Conservation (phyloP, 2,113 vertebrate species). For the Monopterus albus region DNA sequence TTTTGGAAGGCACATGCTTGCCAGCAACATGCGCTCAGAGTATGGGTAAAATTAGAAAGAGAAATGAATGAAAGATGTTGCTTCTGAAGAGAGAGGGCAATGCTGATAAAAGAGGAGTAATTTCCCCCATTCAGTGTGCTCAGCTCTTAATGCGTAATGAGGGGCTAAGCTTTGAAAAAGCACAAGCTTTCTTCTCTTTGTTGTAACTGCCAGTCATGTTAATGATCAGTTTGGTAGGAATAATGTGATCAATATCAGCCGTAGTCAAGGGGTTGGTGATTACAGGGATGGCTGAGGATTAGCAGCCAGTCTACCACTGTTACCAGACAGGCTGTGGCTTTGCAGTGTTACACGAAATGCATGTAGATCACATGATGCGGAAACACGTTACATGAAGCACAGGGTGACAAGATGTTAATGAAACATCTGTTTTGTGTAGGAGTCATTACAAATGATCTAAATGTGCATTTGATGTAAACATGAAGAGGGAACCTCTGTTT, state of each 20-base stretch:
- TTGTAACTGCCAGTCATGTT: slow-evolving; percentile 78
- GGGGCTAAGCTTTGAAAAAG: slow-evolving; percentile 65
- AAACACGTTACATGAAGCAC: slow-evolving; percentile 17
- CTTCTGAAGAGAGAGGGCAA: slow-evolving; percentile 65
- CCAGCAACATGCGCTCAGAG: slow-evolving; percentile 63
- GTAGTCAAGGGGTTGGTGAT: slow-evolving; percentile 66
- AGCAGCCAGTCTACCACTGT: slow-evolving; percentile 48
- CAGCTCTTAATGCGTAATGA: slow-evolving; percentile 64
- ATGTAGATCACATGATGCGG: slow-evolving; percentile 14
- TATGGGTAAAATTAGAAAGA: slow-evolving; percentile 69
- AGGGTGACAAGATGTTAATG: background rate
- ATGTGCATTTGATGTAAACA: slow-evolving; percentile 13
- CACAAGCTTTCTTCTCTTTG: slow-evolving; percentile 74
- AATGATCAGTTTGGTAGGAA: slow-evolving; percentile 76
- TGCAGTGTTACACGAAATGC: slow-evolving; percentile 15
- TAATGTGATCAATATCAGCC: slow-evolving; percentile 79
- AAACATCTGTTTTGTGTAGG: slow-evolving; percentile 13
- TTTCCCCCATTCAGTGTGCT: slow-evolving; percentile 66
- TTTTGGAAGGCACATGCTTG: slow-evolving; percentile 62
- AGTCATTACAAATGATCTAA: background rate
- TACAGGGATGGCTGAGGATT: slow-evolving; percentile 59
- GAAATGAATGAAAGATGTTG: slow-evolving; percentile 72
- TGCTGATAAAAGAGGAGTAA: slow-evolving; percentile 71
- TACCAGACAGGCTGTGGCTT: slow-evolving; percentile 40
- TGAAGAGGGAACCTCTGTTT: background rate